Base-by-base conservation (phyloP, 2,888 invertebrate species). In the Pegoplata infirma region DNA sequence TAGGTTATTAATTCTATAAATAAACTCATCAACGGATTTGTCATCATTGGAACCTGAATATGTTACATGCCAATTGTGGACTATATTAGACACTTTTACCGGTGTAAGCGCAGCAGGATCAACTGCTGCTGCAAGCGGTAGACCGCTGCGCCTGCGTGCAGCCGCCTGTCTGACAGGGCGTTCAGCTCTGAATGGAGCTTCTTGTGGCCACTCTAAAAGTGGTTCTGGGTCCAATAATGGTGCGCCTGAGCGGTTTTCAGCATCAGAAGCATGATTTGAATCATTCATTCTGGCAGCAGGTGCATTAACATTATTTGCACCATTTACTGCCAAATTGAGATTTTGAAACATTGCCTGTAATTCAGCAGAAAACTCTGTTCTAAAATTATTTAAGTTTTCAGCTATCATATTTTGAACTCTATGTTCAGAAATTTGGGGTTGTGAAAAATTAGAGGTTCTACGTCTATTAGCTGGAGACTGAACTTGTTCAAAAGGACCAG, bases 11-110 rank as follows among this genome's bases (percentile, higher is more conserved):
- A 73, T 40, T 14, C 73, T 14, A 4, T 73, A 64, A 4, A 72
- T 72, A 28, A 63, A 72, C n/a, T 72, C 63, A 23, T 72, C 72
- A 10, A 72, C 17, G 4, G 72, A 44, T n/a, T 63, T 46, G 3
- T 68, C 63, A 46, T 55, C 47, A 3, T 51, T 55, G 12, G 21
- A 4, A 7, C 63, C 63, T 0, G 28, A 44, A 46, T 49, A 49
- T 12, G 7, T 49, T 12, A 49, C 21, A 12, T 49, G 21, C 49
- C 49, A 49, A 21, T 49, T 49, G 21, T 21, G 3, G 2, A 49
- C 10, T 5, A 49, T 8, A 49, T 21, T 21, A 1, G 49, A 4
- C 0, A 49, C 1, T n/a, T 21, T 19, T 3, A 8, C 21, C 0
- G 21, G 3, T 5, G 4, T 12, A 12, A 49, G 2, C 0, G 12